Evolutionary conservation across 2,888 invertebrate species (phyloP).

Genomic region (Cheilosia impressa): DNA sequence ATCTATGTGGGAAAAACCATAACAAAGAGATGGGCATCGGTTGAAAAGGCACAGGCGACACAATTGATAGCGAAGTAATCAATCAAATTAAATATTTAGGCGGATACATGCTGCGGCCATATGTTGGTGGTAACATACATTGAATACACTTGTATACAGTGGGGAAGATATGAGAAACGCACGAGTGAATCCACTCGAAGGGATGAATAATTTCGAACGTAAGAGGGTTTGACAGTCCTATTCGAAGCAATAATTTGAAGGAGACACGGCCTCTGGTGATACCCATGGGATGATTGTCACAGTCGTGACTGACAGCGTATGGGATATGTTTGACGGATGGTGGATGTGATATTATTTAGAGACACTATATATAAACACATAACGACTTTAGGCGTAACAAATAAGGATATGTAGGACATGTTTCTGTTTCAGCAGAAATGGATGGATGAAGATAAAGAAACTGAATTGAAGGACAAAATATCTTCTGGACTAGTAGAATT

Average conservation of each 20-base stretch:
- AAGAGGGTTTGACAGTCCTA: slow-evolving; percentile 16
- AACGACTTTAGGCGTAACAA: too few species aligned
- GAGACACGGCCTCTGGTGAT: not conserved
- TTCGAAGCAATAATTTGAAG: slow-evolving; percentile 18
- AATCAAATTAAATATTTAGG: slow-evolving; percentile 38
- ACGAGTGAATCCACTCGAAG: slow-evolving; percentile 27
- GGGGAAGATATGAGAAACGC: slow-evolving; percentile 5
- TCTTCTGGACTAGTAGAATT: too few species aligned
- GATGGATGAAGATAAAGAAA: too few species aligned
- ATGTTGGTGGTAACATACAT: not conserved
- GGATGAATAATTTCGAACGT: slow-evolving; percentile 40
- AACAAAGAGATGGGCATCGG: not conserved
- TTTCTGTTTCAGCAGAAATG: too few species aligned
- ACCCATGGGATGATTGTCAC: not conserved
- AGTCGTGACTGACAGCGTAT: slow-evolving; percentile 31
- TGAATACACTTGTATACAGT: not conserved
- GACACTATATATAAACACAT: not conserved
- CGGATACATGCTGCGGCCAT: not conserved
- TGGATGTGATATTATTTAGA: not conserved
- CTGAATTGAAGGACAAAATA: too few species aligned
- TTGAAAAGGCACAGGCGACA: slow-evolving; percentile 17
- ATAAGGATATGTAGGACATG: too few species aligned
- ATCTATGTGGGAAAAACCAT: not conserved
- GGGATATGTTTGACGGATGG: not conserved
- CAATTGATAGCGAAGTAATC: slow-evolving; percentile 50